Base-by-base conservation (phyloP, 2,888 invertebrate genomes). In the Drosophila buzzatii region DNA sequence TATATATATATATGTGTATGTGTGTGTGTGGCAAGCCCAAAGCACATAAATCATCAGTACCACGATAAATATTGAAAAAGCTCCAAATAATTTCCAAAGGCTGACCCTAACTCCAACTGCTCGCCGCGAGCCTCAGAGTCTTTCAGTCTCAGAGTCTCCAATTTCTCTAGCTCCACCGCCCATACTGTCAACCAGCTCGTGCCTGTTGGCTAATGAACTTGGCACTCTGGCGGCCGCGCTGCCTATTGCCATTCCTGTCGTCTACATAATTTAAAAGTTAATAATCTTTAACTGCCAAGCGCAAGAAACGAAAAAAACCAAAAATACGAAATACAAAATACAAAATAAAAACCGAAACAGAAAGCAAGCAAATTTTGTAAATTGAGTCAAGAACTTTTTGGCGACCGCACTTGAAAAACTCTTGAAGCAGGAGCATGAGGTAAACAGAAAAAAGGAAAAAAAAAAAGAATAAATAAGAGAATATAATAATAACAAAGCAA, bases 301-400 rank as follows among this genome's bases (percentile, higher is more conserved):
- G 16, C 16, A n/a, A 23, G 3, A 53, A 16, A 27, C 27, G 27
- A 37, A 23, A 37, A 16, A 53, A 16, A 27, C 27, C n/a, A 37
- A 23, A 37, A 16, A 53, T 31, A 33, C 47, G 35, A 39, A 27
- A 31, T 45, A 51, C 14, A 16, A 44, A 42, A 3, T 14, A 53
- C 41, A 52, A 39, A 27, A 44, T 45, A 10, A 44, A 60, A 58
- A 61, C 18, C 45, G 18, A 57, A 55, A 68, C 51, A 51, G 62
- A 70, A 61, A 63, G 51, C 58, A 73, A 65, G 60, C 81, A 74
- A 82, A 79, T 74, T 85, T 80, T 64, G 64, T 71, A 86, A 84
- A 89, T 89, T 84, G 79, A 84, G 82, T 84, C 69, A 70, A 69
- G 62, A 84, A 86, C 81, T 84, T 84, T 89, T 81, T 63, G 74